Conservation (phyloP, 2,113 vertebrate genomes). For the Perca flavescens region DNA sequence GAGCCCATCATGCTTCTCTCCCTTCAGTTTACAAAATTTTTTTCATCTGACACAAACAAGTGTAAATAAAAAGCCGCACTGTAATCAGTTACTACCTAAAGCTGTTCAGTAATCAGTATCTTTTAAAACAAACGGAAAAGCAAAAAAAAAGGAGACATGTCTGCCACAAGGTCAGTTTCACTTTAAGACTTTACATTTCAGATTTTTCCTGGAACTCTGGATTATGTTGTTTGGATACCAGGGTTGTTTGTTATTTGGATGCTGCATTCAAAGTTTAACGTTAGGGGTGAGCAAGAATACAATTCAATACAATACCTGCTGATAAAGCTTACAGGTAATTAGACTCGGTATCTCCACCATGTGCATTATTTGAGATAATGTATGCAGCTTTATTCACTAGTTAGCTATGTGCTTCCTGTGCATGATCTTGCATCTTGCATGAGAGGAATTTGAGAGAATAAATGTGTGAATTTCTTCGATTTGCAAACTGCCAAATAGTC, state of each 20-base stretch:
- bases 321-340: not conserved
- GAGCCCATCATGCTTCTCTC: constrained; percentile 15
- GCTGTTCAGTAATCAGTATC: constrained; percentile 24
- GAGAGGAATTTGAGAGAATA: constrained; percentile 19
- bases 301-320: not conserved
- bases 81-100: constrained; percentile 27
- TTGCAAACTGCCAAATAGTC: not conserved
- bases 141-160: not conserved
- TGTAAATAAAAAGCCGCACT: constrained; percentile 46
- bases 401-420: constrained; percentile 1
- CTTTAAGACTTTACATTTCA: constrained; percentile 27
- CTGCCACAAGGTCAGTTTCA: constrained; percentile 5
- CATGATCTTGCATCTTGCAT: constrained; percentile 19
- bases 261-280: not conserved
- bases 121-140: constrained; percentile 30
- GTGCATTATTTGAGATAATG: constrained; percentile 5
- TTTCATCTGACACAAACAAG: constrained; percentile 22
- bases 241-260: constrained; percentile 43
- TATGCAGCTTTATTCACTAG: not conserved
- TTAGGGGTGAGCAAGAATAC: not conserved
- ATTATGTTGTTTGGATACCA: constrained; percentile 44
- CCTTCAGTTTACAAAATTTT: constrained; percentile 22
- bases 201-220: constrained; percentile 47
- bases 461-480: not conserved
- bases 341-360: not conserved